These are phyloP conservation scores for Caenorhabditis sp. DNA, from an alignment of 2,888 invertebrate genomes.

Conservation along the genomic window DNA sequence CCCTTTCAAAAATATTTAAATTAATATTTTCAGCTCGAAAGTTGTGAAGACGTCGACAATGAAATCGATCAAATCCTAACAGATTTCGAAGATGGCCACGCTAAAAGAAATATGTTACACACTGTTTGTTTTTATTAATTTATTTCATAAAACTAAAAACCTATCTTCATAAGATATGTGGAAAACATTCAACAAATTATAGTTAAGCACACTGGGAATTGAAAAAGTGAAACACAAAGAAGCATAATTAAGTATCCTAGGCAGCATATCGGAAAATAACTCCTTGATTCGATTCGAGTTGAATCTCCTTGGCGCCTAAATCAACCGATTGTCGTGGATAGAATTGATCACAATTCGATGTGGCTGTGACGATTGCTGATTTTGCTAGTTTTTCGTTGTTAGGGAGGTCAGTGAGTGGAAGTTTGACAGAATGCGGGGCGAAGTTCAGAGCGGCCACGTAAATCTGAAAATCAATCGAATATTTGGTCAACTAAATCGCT, in stretches of 20 bases:
- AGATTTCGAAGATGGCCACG: slow-evolving; percentile 86
- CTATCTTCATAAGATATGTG: not conserved
- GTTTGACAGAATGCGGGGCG: slow-evolving; percentile 42
- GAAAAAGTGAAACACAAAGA: not conserved
- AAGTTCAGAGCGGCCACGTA: slow-evolving; percentile 61
- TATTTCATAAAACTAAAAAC: slow-evolving; percentile 7
- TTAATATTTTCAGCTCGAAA: slow-evolving; percentile 74
- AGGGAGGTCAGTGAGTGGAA: slow-evolving; percentile 52
- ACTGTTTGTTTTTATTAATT: slow-evolving; percentile 88
- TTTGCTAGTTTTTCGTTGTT: slow-evolving; percentile 36
- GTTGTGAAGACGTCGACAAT: slow-evolving; percentile 91
- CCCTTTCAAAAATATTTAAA: too few species aligned
- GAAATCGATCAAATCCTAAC: slow-evolving; percentile 95
- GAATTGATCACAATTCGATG: slow-evolving; percentile 48
- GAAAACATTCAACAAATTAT: not conserved
- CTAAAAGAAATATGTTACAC: slow-evolving; percentile 83
- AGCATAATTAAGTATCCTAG: not conserved
- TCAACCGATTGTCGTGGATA: slow-evolving; percentile 46
- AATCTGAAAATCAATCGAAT: slow-evolving; percentile 37
- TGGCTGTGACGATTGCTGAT: slow-evolving; percentile 51
- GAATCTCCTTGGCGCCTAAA: slow-evolving; percentile 44
- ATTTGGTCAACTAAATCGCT: not conserved
- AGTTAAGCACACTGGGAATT: not conserved
- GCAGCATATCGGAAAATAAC: slow-evolving; percentile 55
- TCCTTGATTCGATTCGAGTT: slow-evolving; percentile 58